These are phyloP conservation scores for Drosophila prolongata DNA, from an alignment of 2,888 invertebrate species.

Conservation along the genomic window DNA sequence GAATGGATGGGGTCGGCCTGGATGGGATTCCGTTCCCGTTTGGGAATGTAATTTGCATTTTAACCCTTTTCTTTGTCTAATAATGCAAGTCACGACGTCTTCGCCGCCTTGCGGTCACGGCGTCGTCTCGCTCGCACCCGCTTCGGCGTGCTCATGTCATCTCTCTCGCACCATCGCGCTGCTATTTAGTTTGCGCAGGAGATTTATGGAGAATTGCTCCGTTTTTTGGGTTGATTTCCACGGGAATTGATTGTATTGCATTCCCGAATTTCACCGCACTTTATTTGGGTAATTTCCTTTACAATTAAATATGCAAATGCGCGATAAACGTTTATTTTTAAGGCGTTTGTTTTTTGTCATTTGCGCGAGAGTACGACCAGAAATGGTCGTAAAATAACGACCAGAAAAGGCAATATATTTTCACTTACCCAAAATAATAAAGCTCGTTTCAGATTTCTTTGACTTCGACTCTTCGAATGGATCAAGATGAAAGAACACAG, in stretches of 20 bases:
- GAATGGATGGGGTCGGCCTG: no score
- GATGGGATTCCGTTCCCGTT: conserved; percentile 24
- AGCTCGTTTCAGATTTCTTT: no score
- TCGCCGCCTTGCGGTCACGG: conserved; percentile 32
- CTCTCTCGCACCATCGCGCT: not conserved
- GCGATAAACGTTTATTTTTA: conserved; percentile 49
- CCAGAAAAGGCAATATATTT: no score
- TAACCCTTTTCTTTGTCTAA: conserved; percentile 36
- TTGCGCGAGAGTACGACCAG: not conserved
- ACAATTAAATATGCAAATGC: conserved; percentile 74
- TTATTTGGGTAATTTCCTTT: conserved; percentile 63
- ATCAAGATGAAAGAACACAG: no score
- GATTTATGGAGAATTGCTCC: conserved; percentile 9
- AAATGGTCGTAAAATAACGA: no score
- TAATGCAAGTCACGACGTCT: conserved; percentile 30
- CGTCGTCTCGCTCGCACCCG: not conserved
- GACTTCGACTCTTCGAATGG: no score
- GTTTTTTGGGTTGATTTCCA: conserved; percentile 41
- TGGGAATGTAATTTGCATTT: conserved; percentile 53
- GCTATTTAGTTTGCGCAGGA: not conserved
- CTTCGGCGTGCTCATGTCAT: not conserved
- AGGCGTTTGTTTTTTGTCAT: conserved; percentile 44
- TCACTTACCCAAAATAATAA: no score
- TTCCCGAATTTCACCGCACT: conserved; percentile 2
- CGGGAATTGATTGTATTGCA: conserved; percentile 23